Evolutionary conservation across 2,113 vertebrate species (phyloP), one percentile per base, ranked within the genome.

Genomic region (Indicator maculatus): DNA sequence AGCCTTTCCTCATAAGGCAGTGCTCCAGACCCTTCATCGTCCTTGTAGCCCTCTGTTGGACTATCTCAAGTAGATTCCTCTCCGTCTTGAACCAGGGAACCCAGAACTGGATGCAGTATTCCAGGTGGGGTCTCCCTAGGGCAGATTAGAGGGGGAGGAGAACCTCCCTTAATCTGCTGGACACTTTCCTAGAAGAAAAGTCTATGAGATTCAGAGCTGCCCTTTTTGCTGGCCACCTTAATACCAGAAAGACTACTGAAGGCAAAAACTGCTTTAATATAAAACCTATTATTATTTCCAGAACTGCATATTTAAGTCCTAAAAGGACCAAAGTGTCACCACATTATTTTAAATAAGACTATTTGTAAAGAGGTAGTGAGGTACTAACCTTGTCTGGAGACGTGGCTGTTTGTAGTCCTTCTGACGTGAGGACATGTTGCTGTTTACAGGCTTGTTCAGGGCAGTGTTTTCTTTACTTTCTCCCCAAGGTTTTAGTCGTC

Each of bases 401-500:
- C 39, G 93, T n/a, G 98, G 98, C 84, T 98, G 98, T 95, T 99
- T 99, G 93, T 98, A 99, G 50, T 97, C 97, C 83, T 98, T 98
- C 96, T 98, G 98, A 28, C 73, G 97, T 3, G 98, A 93, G 56
- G 94, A 96, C 38, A 87, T 12, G 7, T 5, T 94, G 93, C 88
- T 97, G 7, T 78, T n/a, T 4, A 65, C 83, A 50, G 97, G 93
- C 69, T 97, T 98, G 88, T 84, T 97, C 16, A 33, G 90, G 39
- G 39, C 21, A 30, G 31, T 52, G 71, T 98, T 98, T 97, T 99
- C 98, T 87, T 98, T 98, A 27, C 18, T 13, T 18, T 97, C 98
- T 74, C 94, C 98, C 95, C 99, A 99, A 3, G 98, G 98, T 95
- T 99, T 99, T 90, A 99, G 97, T 93, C 98, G 99, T 72, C 99